Evolutionary conservation across 2,888 invertebrate species (phyloP), one percentile per base, ranked within the genome.

Genomic region (Cantharis lateralis): DNA sequence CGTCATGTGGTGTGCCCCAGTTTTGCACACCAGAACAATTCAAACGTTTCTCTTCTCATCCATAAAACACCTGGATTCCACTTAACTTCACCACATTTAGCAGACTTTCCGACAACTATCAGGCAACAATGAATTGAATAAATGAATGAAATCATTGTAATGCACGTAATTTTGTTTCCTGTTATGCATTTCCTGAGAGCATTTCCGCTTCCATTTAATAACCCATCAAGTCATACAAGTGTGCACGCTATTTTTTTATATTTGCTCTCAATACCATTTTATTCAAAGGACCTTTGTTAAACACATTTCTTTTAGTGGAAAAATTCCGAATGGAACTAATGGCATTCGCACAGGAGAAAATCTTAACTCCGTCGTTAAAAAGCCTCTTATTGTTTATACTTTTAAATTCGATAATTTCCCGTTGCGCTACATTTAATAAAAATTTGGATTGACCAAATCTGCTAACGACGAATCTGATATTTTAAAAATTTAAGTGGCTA

Each of bases 91-190:
- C n/a, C 28, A 24, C 76, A 28, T 68, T 71, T 70, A 70, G 61
- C 72, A 70, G 70, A 77, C 77, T 77, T 77, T 73, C 77, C 62
- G 77, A 62, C 74, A 74, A 69, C 64, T 48, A 48, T 9, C 64
- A 24, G 16, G 18, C 28, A 24, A 70, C 74, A 70, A 72, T 72
- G 77, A 78, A 75, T 78, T 72, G 77, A 66, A 66, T 66, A 66
- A 70, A 72, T 72, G 77, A 78, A 75, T 78, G 72, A 72, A 62
- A 70, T 74, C 75, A 75, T 75, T 78, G 69, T 75, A 71, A 75
- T 71, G 32, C 32, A 74, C 74, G 63, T 76, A 72, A 72, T 69
- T 66, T 66, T 62, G 72, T 64, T 76, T 76, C 75, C 71, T 68
- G 72, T 69, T 76, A 18, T 76, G 75, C 74, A 74, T 70, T 74